Evolutionary conservation across 2,113 vertebrate species (phyloP).

Genomic region (Entosphenus tridentatus): DNA sequence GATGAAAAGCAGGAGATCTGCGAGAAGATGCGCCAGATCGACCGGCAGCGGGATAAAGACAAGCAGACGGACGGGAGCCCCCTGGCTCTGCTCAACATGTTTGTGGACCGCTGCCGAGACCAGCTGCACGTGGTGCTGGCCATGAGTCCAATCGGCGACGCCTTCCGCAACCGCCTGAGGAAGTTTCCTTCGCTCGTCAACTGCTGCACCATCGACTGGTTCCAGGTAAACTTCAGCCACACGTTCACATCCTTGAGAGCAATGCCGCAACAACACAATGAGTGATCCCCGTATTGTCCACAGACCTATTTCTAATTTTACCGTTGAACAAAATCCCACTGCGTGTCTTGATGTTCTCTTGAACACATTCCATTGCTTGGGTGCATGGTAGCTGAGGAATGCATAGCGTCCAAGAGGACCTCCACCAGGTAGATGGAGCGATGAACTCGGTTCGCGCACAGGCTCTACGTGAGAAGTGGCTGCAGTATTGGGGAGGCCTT

Average conservation of each 20-base stretch:
- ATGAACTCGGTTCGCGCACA: too few relatives aligned
- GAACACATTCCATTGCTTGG: too few relatives aligned
- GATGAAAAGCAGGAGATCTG: conserved; percentile 68
- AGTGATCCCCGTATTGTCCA: too few relatives aligned
- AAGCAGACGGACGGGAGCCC: conserved; percentile 60
- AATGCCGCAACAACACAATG: too few relatives aligned
- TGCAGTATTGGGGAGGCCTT: too few relatives aligned
- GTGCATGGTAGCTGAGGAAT: too few relatives aligned
- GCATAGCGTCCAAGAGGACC: too few relatives aligned
- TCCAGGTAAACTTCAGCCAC: conserved; percentile 32
- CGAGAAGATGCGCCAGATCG: conserved; percentile 49
- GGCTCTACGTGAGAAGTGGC: too few relatives aligned
- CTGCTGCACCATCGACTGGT: conserved; percentile 83
- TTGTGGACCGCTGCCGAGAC: conserved; percentile 51
- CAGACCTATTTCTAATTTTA: too few relatives aligned
- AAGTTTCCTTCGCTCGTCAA: conserved; percentile 68
- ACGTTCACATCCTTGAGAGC: neutral
- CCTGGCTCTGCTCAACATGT: conserved; percentile 61
- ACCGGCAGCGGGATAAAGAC: conserved; percentile 38
- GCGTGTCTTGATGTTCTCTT: too few relatives aligned
- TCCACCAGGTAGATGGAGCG: too few relatives aligned
- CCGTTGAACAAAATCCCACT: too few relatives aligned
- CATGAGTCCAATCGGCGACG: conserved; percentile 70
- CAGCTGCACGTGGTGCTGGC: conserved; percentile 58
- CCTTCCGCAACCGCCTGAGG: conserved; percentile 44